Base-by-base conservation (phyloP, 2,888 invertebrate genomes). In the Melitaea athalia region DNA sequence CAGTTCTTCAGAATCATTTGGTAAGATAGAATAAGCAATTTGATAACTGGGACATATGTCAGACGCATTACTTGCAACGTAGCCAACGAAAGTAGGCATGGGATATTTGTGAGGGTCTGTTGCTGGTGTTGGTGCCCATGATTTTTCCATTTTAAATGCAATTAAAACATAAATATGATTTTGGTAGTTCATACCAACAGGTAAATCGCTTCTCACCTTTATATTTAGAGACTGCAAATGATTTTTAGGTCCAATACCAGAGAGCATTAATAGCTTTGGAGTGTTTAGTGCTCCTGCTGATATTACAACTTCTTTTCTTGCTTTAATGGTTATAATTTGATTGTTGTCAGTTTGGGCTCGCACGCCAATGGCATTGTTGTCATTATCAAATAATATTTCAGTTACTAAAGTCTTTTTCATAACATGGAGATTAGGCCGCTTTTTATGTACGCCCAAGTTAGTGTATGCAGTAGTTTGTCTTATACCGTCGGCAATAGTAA, bases 191-290 rank as follows among this genome's bases (percentile, higher is more conserved):
- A 78, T 49, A 0, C 85, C 85, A 7, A 85, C 84, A 0, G 85
- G 82, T 10, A 83, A 71, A 72, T 86, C 77, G 12, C 74, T 75
- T 45, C 76, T 71, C 0, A 83, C 77, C 3, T 73, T 38, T 12
- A 85, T 85, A 0, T 75, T 74, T 0, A 79, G 69, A 4, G 73
- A 63, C n/a, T 74, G 42, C 2, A 86, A 72, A 43, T 85, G 81
- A 17, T 79, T 68, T 62, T 71, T 77, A 3, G 84, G 85, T 1
- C 85, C 84, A 0, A 85, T 79, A 14, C 85, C 85, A 0, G 85
- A 85, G 2, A 84, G 72, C 84, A 85, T 82, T 0, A 84, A 73
- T 2, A 85, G 69, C 62, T 83, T 77, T 0, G 86, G 80, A 8
- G 80, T 73, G 31, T 84, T 84, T 10, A 85, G 68, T 12, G 81